Percentiles rank a stretch among this genome's conserved stretches.
Conservation (phyloP, 2,113 vertebrate genomes). For the Anolis sagrei region DNA sequence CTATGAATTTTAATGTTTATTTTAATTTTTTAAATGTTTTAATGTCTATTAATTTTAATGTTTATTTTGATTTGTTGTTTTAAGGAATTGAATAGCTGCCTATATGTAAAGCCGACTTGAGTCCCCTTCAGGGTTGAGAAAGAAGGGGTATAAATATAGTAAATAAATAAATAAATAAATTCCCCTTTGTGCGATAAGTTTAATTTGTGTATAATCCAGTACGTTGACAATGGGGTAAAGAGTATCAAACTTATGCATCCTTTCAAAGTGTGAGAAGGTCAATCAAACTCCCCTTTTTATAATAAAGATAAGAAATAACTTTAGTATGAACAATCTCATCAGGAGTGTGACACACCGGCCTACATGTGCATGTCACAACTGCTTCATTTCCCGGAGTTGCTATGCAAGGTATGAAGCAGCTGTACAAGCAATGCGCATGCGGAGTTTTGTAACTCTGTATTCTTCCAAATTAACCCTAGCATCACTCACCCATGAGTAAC, state of each 20-base stretch:
- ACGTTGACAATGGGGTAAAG: background rate
- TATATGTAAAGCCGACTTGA: no score
- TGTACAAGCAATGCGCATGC: background rate
- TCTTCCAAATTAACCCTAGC: slow-evolving; percentile 9
- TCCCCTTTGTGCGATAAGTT: background rate
- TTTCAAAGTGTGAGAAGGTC: background rate
- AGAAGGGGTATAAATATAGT: no score
- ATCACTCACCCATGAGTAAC: slow-evolving; percentile 18
- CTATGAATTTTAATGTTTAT: no score
- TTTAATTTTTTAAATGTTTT: no score
- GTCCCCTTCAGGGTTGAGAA: no score
- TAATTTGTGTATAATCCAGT: background rate
- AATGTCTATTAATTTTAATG: no score
- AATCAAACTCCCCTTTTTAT: background rate
- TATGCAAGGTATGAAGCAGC: background rate
- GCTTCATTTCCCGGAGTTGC: background rate
- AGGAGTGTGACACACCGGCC: background rate
- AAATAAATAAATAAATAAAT: no score
- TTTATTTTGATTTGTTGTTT: no score
- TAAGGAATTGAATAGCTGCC: no score
- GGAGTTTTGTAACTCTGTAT: background rate
- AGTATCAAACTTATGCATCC: background rate
- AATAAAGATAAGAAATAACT: background rate
- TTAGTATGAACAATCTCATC: background rate
- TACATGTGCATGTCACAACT: background rate